Base-by-base conservation (phyloP, 2,888 invertebrate species). In the Sinodicranocentrus sp. region DNA sequence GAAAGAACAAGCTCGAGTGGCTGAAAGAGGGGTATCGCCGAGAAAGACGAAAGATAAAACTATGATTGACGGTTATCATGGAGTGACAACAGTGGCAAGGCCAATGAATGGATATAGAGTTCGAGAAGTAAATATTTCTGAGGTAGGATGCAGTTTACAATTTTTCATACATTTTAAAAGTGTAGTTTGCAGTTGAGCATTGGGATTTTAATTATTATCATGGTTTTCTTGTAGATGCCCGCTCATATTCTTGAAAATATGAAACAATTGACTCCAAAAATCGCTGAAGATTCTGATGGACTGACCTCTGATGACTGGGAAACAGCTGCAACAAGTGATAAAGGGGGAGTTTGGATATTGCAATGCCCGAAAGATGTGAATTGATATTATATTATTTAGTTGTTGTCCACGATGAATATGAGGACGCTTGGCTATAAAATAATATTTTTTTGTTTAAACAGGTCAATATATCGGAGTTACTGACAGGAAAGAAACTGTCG, bases 281-380 rank as follows among this genome's bases (percentile, higher is more conserved):
- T 8, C 3, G 28, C 26, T 10, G 48, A 10, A 17, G 15, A 48
- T 28, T 21, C 8, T 3, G 78, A 39, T 8, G 48, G 28, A 0
- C 48, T 84, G 6, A 82, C 63, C 0, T 19, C 67, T 21, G 86
- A 84, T 5, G 72, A 70, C 0, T 28, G 84, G 1, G 61, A 79
- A 48, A 17, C 61, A 2, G 76, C 79, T 39, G 25, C 25, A 1
- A 67, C 68, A 3, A 71, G 63, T 21, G 61, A 33, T 6, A 57
- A 71, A 23, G 79, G 65, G 15, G 85, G 84, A 19, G 75, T 82
- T 2, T 86, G 86, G 86, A 59, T 86, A 3, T 43, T 86, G 43
- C 78, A 83, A 48, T 86, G 86, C 48, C 79, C 84, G 1, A 63
- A 67, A 76, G 57, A 84, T 80, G 86, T 86, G 84, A 73, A 43